phyloP scores from a whole-genome alignment of 2,888 invertebrate species.

The Hetaerina titia region DNA sequence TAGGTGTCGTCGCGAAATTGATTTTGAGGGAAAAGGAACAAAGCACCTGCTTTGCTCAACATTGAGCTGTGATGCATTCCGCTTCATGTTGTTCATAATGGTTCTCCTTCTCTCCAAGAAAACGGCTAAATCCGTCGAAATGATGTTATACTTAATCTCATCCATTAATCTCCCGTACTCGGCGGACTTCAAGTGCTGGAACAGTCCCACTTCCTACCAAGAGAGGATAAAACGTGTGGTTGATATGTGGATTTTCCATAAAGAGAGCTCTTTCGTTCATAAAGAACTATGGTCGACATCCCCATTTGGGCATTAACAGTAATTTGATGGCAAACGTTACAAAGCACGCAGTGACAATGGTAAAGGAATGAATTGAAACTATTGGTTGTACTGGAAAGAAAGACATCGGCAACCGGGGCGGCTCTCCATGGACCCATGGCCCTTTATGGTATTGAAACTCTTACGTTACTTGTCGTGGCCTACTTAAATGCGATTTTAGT shows the following conservation, averaged over 20 bases:
- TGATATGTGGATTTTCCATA: neutral
- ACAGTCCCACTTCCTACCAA: neutral
- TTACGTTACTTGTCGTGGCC: neutral
- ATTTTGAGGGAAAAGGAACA: neutral
- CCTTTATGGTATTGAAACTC: constrained; percentile 22
- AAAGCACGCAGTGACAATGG: neutral
- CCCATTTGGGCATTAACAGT: neutral
- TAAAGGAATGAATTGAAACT: neutral
- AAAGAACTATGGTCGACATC: neutral
- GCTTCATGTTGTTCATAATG: constrained; percentile 79
- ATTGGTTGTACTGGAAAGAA: neutral
- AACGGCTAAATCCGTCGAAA: constrained; percentile 81
- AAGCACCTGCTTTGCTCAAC: constrained; percentile 77
- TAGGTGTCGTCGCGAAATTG: neutral
- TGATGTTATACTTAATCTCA: constrained; percentile 75
- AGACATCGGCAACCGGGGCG: neutral
- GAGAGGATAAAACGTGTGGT: neutral
- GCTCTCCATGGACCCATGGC: neutral
- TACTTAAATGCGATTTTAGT: neutral
- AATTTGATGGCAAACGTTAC: neutral
- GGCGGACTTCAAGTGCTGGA: neutral
- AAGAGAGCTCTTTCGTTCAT: neutral
- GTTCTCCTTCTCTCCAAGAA: constrained; percentile 80
- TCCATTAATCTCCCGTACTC: constrained; percentile 34
- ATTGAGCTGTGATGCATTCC: constrained; percentile 78